These are phyloP conservation scores for Allobates femoralis DNA, from an alignment of 2,797 vertebrate species.

Conservation along the genomic window DNA sequence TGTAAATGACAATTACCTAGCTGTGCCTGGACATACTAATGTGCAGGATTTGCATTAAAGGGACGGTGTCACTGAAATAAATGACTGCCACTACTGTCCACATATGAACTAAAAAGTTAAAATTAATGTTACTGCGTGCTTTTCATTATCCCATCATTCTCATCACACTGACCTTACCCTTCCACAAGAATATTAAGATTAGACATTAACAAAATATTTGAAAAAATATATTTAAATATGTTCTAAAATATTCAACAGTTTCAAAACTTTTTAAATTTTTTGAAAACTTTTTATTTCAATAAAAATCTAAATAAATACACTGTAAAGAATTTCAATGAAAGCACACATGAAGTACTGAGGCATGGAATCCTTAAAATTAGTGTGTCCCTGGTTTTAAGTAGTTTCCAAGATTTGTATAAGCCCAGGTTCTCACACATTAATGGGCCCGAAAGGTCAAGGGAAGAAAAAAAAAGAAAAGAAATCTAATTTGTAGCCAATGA, in stretches of 20 bases:
- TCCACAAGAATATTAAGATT: neutral
- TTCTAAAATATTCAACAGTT: too few relatives aligned
- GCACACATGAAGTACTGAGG: too few relatives aligned
- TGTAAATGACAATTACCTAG: constrained; percentile 20
- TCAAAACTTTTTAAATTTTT: too few relatives aligned
- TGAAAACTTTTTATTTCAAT: too few relatives aligned
- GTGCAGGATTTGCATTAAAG: constrained; percentile 34
- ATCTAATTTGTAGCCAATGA: too few relatives aligned
- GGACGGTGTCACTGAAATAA: neutral
- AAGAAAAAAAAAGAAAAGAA: neutral
- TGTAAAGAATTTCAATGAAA: too few relatives aligned
- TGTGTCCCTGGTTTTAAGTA: too few relatives aligned
- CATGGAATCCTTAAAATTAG: too few relatives aligned
- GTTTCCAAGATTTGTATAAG: too few relatives aligned
- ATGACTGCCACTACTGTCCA: neutral
- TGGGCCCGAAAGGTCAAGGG: neutral
- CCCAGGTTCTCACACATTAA: neutral
- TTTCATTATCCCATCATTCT: neutral
- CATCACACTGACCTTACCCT: neutral
- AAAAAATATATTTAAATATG: too few relatives aligned
- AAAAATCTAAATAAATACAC: too few relatives aligned
- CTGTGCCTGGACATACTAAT: neutral
- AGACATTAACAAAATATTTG: too few relatives aligned
- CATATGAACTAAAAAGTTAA: neutral
- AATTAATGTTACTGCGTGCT: neutral